Evolutionary conservation across 2,797 vertebrate species (phyloP).

Genomic region (Tragopan temminckii): DNA sequence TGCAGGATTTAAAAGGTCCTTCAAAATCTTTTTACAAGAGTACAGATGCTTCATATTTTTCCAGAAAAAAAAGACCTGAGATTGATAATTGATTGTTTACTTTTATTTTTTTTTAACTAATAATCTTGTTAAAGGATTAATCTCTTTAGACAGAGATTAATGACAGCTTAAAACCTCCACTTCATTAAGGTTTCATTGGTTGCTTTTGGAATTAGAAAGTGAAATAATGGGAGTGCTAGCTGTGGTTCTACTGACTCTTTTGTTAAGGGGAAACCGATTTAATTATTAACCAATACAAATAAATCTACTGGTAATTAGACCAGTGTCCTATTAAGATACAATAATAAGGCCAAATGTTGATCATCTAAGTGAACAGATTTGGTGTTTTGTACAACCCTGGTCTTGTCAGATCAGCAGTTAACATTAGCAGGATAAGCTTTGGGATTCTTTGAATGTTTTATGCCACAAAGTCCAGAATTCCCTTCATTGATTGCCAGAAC

Average conservation of each 20-base stretch:
- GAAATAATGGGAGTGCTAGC: conserved; percentile 68
- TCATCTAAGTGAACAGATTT: not conserved
- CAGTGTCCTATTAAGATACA: not conserved
- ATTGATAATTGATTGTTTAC: not conserved
- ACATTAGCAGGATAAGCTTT: conserved; percentile 6
- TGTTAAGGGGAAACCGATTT: conserved; percentile 6
- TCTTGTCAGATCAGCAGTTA: conserved; percentile 1
- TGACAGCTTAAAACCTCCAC: conserved; percentile 70
- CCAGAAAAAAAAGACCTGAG: not conserved
- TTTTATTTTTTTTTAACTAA: not conserved
- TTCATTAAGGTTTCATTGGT: conserved; percentile 78
- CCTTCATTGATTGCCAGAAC: conserved; percentile 10
- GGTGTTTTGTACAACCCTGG: not conserved
- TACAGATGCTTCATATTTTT: not conserved
- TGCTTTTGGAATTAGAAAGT: conserved; percentile 79
- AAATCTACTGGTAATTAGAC: conserved; percentile 50
- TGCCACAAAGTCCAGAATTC: not conserved
- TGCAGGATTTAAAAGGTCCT: not conserved
- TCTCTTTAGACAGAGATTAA: conserved; percentile 78
- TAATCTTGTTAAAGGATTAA: conserved; percentile 55
- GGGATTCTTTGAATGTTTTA: conserved; percentile 20
- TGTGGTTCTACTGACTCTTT: not conserved
- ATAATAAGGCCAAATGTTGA: conserved; percentile 31
- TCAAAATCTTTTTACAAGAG: not conserved
- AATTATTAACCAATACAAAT: conserved; percentile 39